Percentiles rank a stretch among this genome's conserved stretches.
Evolutionary conservation across 2,113 vertebrate species (phyloP).

Genomic region (Thermophis baileyi): DNA sequence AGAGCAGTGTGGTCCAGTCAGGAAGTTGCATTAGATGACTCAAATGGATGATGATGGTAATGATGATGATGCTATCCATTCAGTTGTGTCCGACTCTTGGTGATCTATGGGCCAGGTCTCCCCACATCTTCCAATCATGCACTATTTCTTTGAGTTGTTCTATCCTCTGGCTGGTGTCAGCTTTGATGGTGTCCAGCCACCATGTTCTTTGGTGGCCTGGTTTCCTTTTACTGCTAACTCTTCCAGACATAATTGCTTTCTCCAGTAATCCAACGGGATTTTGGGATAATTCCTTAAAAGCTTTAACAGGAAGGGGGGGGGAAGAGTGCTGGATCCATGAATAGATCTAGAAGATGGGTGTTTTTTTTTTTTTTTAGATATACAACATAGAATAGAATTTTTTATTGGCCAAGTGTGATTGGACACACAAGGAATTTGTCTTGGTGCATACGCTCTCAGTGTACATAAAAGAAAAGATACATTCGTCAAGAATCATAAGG

Average conservation of each 20-base stretch:
- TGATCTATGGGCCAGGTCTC: background rate
- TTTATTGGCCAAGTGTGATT: too few species aligned
- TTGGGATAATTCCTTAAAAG: slow-evolving; percentile 15
- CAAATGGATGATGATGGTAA: background rate
- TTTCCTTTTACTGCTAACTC: background rate
- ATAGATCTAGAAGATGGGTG: background rate
- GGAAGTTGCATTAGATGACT: background rate
- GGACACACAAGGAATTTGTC: too few species aligned
- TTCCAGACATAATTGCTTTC: background rate
- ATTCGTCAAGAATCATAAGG: too few species aligned
- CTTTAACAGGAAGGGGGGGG: background rate
- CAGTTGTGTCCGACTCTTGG: background rate
- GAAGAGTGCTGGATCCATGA: background rate
- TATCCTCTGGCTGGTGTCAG: background rate
- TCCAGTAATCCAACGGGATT: background rate
- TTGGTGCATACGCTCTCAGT: too few species aligned
- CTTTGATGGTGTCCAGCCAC: background rate
- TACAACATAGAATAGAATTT: too few species aligned
- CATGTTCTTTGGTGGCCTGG: too few species aligned
- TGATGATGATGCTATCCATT: background rate
- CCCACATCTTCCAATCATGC: background rate
- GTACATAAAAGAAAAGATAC: too few species aligned
- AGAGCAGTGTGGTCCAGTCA: background rate
- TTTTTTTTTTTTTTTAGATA: background rate
- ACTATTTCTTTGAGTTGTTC: background rate